phyloP scores from a whole-genome alignment of 2,113 vertebrate species.

The Hiodon tergisus region DNA sequence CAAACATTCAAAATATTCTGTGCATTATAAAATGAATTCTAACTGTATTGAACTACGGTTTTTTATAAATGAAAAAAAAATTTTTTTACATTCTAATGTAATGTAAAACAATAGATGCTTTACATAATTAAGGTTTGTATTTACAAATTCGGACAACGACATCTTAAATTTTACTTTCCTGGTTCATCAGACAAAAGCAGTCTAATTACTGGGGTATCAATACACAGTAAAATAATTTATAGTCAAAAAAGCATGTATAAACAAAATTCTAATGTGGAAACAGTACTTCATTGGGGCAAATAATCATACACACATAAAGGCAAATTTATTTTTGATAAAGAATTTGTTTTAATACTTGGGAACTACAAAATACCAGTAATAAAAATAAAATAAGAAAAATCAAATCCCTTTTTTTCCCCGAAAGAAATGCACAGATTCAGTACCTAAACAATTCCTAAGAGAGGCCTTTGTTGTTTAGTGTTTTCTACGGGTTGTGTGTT shows the following conservation, averaged over 20 bases:
- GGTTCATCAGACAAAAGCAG: slow-evolving; percentile 10
- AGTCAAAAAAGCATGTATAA: slow-evolving; percentile 13
- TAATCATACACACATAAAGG: slow-evolving; percentile 7
- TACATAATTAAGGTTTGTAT: slow-evolving; percentile 28
- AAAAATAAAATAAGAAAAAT: slow-evolving; percentile 1
- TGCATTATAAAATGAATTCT: slow-evolving; percentile 73
- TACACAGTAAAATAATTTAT: slow-evolving; percentile 16
- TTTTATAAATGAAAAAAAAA: slow-evolving; percentile 73
- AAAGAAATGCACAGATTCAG: slow-evolving; percentile 10
- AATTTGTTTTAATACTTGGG: not conserved
- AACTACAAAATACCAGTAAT: not conserved
- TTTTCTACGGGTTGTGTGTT: not conserved
- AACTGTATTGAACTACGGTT: slow-evolving; percentile 73
- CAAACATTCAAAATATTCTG: slow-evolving; percentile 84
- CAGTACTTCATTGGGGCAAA: not conserved
- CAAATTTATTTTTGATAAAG: slow-evolving; percentile 9
- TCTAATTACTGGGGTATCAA: slow-evolving; percentile 12
- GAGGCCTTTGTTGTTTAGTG: not conserved
- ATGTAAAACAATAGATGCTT: slow-evolving; percentile 57
- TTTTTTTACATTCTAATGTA: slow-evolving; percentile 75
- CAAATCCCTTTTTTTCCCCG: slow-evolving; percentile 9
- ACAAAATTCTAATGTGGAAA: not conserved
- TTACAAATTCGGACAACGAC: slow-evolving; percentile 25
- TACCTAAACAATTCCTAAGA: not conserved
- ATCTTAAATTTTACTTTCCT: slow-evolving; percentile 13